Conservation (phyloP, 2,797 vertebrate genomes). For the Cygnus olor region DNA sequence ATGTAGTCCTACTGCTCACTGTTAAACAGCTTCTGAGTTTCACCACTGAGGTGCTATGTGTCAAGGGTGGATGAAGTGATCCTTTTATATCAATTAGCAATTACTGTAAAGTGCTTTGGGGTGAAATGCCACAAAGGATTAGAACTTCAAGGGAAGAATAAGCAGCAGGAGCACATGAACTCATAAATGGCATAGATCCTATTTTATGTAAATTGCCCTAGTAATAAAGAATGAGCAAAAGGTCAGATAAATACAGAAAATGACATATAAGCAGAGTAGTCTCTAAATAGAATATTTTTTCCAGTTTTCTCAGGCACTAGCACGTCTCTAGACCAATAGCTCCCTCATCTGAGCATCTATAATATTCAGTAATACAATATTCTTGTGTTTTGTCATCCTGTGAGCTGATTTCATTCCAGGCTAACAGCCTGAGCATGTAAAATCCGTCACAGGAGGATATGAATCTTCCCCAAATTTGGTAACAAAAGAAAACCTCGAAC, state of each 20-base stretch:
- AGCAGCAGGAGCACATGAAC: slow-evolving; percentile 67
- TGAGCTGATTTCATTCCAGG: neutral
- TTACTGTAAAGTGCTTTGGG: slow-evolving; percentile 78
- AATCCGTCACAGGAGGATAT: neutral
- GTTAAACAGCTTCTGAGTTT: slow-evolving; percentile 74
- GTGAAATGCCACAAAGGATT: slow-evolving; percentile 77
- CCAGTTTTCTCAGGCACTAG: neutral
- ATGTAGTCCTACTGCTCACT: neutral
- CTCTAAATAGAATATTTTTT: slow-evolving; percentile 47
- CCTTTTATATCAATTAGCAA: slow-evolving; percentile 80
- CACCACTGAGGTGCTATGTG: slow-evolving; percentile 58
- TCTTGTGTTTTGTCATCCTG: neutral
- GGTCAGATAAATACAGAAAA: slow-evolving; percentile 72
- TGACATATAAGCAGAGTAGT: slow-evolving; percentile 52
- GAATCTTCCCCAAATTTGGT: neutral
- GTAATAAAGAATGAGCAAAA: slow-evolving; percentile 72
- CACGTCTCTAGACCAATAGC: slow-evolving; percentile 32
- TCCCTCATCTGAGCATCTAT: slow-evolving; percentile 60
- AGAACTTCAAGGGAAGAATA: slow-evolving; percentile 64
- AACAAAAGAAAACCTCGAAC: rapidly evolving
- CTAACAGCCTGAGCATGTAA: neutral
- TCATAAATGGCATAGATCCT: slow-evolving; percentile 71
- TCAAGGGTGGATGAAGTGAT: slow-evolving; percentile 74
- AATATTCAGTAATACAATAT: neutral
- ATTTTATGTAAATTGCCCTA: slow-evolving; percentile 75